Evolutionary conservation across 1,140 invertebrate species (phyloP).

Genomic region (Drosophila ironensis): DNA sequence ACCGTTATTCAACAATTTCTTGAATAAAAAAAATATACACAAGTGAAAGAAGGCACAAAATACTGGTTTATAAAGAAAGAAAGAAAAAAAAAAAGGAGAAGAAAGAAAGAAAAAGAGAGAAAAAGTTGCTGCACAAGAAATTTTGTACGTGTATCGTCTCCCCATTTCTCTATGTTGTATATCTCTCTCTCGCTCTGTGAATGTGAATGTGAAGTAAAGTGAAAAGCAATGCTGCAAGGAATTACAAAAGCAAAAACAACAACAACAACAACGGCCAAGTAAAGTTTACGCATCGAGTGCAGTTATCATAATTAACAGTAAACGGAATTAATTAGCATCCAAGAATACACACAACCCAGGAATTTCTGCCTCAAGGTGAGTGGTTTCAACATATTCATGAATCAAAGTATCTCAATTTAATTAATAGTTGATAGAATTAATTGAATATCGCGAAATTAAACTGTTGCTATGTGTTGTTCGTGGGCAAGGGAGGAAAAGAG

Average conservation of each 20-base stretch:
- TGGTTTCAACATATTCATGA: too few species aligned
- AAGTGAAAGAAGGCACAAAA: conserved; percentile 78
- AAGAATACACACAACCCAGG: background rate
- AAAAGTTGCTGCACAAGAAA: conserved; percentile 72
- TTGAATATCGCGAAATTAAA: too few species aligned
- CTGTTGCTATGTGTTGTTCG: conserved; percentile 12
- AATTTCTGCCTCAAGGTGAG: conserved; percentile 18
- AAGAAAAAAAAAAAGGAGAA: conserved; percentile 31
- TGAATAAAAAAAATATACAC: conserved; percentile 56
- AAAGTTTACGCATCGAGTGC: background rate
- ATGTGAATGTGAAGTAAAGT: conserved; percentile 50
- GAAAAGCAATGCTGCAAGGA: conserved; percentile 72
- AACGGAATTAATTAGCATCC: conserved; percentile 20
- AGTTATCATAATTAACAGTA: conserved; percentile 48
- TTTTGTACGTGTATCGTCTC: conserved; percentile 63
- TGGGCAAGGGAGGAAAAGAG: background rate
- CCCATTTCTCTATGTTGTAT: conserved; percentile 35
- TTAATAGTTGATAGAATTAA: background rate
- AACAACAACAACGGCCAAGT: conserved; percentile 12
- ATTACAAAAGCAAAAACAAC: conserved; percentile 45
- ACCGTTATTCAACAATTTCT: conserved; percentile 78
- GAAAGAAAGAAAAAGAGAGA: conserved; percentile 54
- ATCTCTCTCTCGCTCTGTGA: background rate
- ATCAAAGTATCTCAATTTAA: background rate
- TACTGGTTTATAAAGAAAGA: conserved; percentile 65